phyloP scores from a whole-genome alignment of 2,888 invertebrate species.

The Operophtera brumata region DNA sequence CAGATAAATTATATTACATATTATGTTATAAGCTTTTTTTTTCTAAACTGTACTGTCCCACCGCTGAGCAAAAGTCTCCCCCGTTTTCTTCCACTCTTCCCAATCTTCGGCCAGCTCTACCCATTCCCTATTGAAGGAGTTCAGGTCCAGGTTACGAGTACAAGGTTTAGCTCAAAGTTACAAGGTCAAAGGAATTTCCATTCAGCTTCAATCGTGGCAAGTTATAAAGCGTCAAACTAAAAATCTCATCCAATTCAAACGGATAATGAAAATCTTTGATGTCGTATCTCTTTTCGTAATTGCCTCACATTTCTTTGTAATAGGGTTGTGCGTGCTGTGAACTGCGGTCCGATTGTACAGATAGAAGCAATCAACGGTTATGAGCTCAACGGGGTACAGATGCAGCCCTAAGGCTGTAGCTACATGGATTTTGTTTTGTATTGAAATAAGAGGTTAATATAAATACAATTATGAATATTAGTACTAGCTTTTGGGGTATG shows the following conservation, averaged over 20 bases:
- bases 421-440: background rate
- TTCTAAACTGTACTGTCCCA: too few species aligned
- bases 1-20: too few species aligned
- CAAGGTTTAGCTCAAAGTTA: too few species aligned
- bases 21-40: too few species aligned
- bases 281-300: slow-evolving; percentile 69
- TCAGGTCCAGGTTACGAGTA: too few species aligned
- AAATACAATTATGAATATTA: background rate
- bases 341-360: slow-evolving; percentile 58
- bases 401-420: slow-evolving; percentile 23
- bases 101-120: too few species aligned
- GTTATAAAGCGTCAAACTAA: slow-evolving; percentile 48
- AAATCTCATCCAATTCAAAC: slow-evolving; percentile 40
- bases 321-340: slow-evolving; percentile 56
- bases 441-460: background rate
- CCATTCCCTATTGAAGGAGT: too few species aligned
- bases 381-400: slow-evolving; percentile 44
- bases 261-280: slow-evolving; percentile 66
- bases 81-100: too few species aligned
- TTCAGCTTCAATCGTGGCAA: slow-evolving; percentile 25
- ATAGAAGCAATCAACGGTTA: slow-evolving; percentile 70
- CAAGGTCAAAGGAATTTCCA: slow-evolving; percentile 15
- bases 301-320: slow-evolving; percentile 67
- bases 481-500: too few species aligned
- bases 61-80: too few species aligned